Conservation (phyloP, 1,140 invertebrate genomes). For the Cataglyphis hispanica region DNA sequence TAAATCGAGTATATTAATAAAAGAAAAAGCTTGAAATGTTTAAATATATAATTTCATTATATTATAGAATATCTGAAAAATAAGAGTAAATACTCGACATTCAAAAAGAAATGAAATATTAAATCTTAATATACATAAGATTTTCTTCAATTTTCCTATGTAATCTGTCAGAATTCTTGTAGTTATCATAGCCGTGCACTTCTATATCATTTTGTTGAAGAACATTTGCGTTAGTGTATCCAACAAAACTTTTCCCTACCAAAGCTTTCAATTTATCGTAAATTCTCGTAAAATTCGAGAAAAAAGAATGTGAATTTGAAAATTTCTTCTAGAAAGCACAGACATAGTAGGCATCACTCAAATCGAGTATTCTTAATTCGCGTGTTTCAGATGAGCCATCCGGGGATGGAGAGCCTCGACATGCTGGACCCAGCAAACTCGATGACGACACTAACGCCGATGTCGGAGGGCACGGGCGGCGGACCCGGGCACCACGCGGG, state of each 20-base stretch:
- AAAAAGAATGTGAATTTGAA: not conserved
- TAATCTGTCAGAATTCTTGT: not conserved
- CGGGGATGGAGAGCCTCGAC: conserved; percentile 97
- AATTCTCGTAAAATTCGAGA: not conserved
- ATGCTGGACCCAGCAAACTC: conserved; percentile 96
- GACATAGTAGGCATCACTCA: conserved; percentile 1
- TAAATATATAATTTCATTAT: not conserved
- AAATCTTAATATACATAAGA: not conserved
- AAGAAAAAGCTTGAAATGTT: not conserved
- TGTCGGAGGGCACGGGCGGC: conserved; percentile 90
- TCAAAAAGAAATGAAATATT: not conserved
- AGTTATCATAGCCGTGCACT: not conserved
- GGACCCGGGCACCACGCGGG: conserved; percentile 86
- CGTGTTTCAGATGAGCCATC: conserved; percentile 93
- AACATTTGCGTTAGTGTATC: not conserved
- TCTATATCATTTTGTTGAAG: not conserved
- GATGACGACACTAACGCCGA: conserved; percentile 95
- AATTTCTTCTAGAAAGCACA: not conserved
- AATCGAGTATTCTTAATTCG: conserved; percentile 75
- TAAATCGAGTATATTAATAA: not conserved
- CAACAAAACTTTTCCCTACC: not conserved
- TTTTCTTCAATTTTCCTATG: too few species aligned
- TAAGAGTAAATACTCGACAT: not conserved
- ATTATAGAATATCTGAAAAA: not conserved
- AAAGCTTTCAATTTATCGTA: not conserved